Conservation (phyloP, 2,888 invertebrate genomes). For the Lissocephala sabroskyi region DNA sequence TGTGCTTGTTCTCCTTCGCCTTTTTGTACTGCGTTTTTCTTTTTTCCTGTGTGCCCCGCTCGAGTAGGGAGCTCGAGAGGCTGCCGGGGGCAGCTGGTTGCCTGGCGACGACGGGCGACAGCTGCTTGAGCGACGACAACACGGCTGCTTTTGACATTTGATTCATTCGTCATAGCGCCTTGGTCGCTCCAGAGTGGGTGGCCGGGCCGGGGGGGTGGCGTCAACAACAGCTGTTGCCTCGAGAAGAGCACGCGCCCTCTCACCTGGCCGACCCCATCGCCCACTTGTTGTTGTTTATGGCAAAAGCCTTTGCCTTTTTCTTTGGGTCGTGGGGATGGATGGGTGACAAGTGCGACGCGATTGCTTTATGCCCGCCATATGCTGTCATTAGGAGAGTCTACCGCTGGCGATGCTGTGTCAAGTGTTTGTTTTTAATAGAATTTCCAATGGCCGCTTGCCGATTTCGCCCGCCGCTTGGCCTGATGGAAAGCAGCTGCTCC, state of each 20-base stretch:
- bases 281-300: conserved; percentile 49
- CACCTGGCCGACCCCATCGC: conserved; percentile 19
- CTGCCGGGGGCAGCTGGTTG: conserved; percentile 33
- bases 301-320: conserved; percentile 42
- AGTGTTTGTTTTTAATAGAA: conserved; percentile 64
- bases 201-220: background rate
- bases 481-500: conserved; percentile 23
- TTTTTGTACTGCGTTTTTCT: background rate
- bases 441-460: conserved; percentile 21
- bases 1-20: background rate
- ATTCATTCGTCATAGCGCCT: conserved; percentile 68
- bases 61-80: conserved; percentile 24
- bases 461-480: too few species aligned
- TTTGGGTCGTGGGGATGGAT: conserved; percentile 16
- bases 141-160: conserved; percentile 68
- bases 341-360: conserved; percentile 54
- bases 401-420: conserved; percentile 47
- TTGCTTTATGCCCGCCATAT: conserved; percentile 36
- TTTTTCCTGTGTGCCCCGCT: background rate
- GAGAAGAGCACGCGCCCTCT: too few species aligned
- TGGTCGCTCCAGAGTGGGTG: conserved; percentile 3
- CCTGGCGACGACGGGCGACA: conserved; percentile 60
- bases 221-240: conserved; percentile 10
- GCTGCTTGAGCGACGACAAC: conserved; percentile 60
- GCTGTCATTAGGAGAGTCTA: conserved; percentile 28